Evolutionary conservation across 2,113 vertebrate genomes (phyloP).

Genomic region (Toxotes jaculatrix): DNA sequence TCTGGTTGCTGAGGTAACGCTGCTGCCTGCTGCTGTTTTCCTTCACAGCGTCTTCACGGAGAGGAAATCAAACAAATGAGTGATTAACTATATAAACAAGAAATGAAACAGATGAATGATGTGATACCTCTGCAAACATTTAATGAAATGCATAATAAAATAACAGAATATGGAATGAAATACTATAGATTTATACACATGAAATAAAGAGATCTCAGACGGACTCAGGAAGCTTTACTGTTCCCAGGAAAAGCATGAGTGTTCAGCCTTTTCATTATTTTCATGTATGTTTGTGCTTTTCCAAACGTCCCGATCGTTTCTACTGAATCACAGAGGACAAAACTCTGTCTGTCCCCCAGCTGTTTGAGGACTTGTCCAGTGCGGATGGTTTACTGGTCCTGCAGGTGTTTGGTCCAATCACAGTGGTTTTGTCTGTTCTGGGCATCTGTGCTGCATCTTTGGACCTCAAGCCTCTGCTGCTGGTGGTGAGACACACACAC

Average conservation of each 20-base stretch:
- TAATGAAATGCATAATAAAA: neutral
- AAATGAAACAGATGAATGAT: neutral
- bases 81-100: neutral
- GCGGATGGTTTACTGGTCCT: conserved; percentile 65
- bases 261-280: too few species aligned
- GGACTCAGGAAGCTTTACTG: too few species aligned
- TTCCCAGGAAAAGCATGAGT: too few species aligned
- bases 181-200: too few species aligned
- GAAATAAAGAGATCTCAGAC: too few species aligned
- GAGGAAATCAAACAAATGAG: neutral
- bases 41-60: neutral
- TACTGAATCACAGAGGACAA: too few species aligned
- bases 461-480: conserved; percentile 65
- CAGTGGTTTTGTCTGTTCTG: conserved; percentile 63
- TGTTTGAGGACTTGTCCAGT: conserved; percentile 64
- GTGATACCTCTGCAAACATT: too few species aligned
- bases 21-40: neutral
- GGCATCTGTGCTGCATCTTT: conserved; percentile 61
- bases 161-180: too few species aligned
- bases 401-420: conserved; percentile 73
- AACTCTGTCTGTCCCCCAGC: conserved; percentile 35
- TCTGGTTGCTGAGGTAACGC: conserved; percentile 60
- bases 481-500: conserved; percentile 60
- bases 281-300: too few species aligned
- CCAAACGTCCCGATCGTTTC: too few species aligned